Evolutionary conservation across 2,113 vertebrate genomes (phyloP).

Genomic region (Rattus norvegicus): DNA sequence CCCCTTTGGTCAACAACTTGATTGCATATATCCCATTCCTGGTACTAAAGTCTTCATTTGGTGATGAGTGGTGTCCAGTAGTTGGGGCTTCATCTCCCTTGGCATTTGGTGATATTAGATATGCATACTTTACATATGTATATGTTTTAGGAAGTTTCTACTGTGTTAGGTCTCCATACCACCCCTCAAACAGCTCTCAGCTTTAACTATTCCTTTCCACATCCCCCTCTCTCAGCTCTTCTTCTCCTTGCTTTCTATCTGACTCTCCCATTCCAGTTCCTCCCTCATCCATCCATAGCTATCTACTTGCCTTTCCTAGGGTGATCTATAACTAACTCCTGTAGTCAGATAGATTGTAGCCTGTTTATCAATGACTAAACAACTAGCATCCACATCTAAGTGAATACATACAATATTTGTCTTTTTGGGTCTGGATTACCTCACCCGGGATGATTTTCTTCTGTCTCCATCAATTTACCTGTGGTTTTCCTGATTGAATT

Average conservation of each 20-base stretch:
- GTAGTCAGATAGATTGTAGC: background rate
- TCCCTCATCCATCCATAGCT: background rate
- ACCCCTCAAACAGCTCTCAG: background rate
- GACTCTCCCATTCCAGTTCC: background rate
- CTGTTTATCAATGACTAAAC: background rate
- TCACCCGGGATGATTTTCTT: background rate
- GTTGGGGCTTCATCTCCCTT: background rate
- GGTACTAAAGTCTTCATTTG: background rate
- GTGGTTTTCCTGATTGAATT: background rate
- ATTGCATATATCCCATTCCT: background rate
- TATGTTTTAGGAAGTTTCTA: background rate
- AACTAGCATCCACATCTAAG: background rate
- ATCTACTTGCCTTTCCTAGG: background rate
- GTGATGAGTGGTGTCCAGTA: background rate
- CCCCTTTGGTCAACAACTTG: background rate
- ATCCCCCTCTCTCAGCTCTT: background rate
- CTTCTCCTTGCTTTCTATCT: background rate
- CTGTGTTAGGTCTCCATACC: background rate
- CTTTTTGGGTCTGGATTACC: background rate
- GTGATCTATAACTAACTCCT: background rate
- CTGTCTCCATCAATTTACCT: background rate
- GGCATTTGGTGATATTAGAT: background rate
- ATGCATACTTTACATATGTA: background rate
- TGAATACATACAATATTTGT: background rate
- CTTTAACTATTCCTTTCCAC: background rate